Conservation (phyloP, 2,797 vertebrate species). For the Toxotes lorentzi region DNA sequence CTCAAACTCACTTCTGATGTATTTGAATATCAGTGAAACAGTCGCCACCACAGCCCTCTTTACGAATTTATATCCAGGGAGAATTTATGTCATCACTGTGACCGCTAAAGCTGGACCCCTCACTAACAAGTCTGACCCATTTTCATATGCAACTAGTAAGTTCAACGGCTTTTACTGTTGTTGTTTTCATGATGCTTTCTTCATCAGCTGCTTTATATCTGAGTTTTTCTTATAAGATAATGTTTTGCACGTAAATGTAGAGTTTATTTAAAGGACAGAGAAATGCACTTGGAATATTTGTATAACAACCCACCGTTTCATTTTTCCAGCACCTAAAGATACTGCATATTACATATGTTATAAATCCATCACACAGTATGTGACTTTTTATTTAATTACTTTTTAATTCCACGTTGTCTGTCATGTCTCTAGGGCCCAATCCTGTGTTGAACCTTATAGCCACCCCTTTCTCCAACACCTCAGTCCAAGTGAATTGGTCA, state of each 20-base stretch:
- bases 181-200: not conserved
- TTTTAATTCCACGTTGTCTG: not conserved
- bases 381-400: not conserved
- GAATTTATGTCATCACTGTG: slow-evolving; percentile 66
- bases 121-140: slow-evolving; percentile 1
- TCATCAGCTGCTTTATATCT: not conserved
- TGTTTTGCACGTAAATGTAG: too few relatives aligned
- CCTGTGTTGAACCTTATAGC: slow-evolving; percentile 65
- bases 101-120: slow-evolving; percentile 63
- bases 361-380: not conserved
- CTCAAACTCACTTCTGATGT: not conserved
- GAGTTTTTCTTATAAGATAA: too few relatives aligned
- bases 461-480: slow-evolving; percentile 43
- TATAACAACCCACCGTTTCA: not conserved
- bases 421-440: slow-evolving; percentile 70
- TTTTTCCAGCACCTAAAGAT: fast-evolving
- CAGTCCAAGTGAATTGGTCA: slow-evolving; percentile 69
- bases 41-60: fast-evolving
- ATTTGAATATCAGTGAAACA: fast-evolving
- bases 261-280: too few relatives aligned
- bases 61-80: slow-evolving; percentile 61
- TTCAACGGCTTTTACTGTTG: not conserved
- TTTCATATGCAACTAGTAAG: slow-evolving; percentile 74
- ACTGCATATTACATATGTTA: not conserved
- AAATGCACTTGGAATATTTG: not conserved